Evolutionary conservation across 2,888 invertebrate species (phyloP).

Genomic region (Amiota communis): DNA sequence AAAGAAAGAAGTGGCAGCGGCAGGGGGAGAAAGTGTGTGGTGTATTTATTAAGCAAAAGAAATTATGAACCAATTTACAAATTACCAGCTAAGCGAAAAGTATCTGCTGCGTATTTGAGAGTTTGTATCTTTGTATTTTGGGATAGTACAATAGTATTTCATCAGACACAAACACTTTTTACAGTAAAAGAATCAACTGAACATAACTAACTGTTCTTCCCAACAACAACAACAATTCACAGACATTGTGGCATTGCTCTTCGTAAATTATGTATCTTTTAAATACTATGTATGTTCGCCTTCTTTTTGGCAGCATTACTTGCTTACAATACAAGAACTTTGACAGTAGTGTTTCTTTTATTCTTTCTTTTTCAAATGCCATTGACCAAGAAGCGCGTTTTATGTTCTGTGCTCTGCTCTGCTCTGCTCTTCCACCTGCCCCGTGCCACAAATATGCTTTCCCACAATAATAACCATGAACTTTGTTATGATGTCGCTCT

Average conservation of each 20-base stretch:
- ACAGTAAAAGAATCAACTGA: background rate
- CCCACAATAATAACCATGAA: conserved; percentile 20
- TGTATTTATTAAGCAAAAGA: conserved; percentile 6
- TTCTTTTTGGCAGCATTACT: too few species aligned
- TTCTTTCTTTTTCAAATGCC: conserved; percentile 42
- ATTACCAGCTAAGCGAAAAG: conserved; percentile 53
- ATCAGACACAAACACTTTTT: background rate
- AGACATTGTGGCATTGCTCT: background rate
- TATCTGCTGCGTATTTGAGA: conserved; percentile 25
- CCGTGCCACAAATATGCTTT: background rate
- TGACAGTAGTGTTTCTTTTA: too few species aligned
- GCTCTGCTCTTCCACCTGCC: background rate
- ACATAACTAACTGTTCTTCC: background rate
- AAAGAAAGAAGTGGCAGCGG: too few species aligned
- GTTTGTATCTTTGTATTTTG: background rate
- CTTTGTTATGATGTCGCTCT: conserved; percentile 12
- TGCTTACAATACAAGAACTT: too few species aligned
- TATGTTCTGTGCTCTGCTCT: conserved; percentile 29
- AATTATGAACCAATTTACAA: conserved; percentile 68
- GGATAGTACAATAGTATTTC: background rate
- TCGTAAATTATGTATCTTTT: too few species aligned
- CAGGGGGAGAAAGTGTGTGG: too few species aligned
- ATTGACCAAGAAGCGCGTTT: conserved; percentile 63
- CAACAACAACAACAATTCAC: background rate
- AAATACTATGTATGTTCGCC: too few species aligned